Percentiles rank a stretch among this genome's conserved stretches.
Conservation (phyloP, 2,888 invertebrate species). For the Calephelis perditalis region DNA sequence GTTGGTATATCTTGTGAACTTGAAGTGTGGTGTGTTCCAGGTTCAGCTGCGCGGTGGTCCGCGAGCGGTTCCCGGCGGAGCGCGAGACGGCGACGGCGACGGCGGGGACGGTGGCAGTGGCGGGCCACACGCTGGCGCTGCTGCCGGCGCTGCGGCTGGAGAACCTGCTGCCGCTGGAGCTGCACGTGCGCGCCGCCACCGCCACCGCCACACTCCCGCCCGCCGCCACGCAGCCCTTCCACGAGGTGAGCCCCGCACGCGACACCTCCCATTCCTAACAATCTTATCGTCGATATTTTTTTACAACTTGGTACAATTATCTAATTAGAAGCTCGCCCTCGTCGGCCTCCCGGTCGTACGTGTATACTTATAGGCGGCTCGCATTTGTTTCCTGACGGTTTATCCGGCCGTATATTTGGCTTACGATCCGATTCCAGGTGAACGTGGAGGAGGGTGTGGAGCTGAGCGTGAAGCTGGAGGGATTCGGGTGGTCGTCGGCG, state of each 20-base stretch:
- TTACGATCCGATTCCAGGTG: slow-evolving; percentile 58
- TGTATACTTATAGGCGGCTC: no score
- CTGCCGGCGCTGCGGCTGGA: slow-evolving; percentile 90
- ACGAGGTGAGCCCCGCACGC: slow-evolving; percentile 42
- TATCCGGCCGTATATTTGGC: no score
- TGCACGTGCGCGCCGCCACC: slow-evolving; percentile 75
- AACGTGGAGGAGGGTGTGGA: slow-evolving; percentile 85
- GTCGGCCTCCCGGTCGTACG: no score
- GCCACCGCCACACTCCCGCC: slow-evolving; percentile 50
- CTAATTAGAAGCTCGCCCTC: no score
- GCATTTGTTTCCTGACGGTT: no score
- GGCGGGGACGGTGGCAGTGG: slow-evolving; percentile 80
- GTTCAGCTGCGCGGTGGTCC: slow-evolving; percentile 87
- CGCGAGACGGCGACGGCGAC: slow-evolving; percentile 70
- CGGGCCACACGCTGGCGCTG: slow-evolving; percentile 92
- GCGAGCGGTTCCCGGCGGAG: slow-evolving; percentile 89
- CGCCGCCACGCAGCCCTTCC: slow-evolving; percentile 56
- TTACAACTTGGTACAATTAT: no score
- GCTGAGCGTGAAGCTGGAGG: slow-evolving; percentile 88
- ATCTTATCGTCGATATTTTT: no score
- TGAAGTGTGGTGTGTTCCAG: slow-evolving; percentile 48
- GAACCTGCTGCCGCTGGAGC: slow-evolving; percentile 92
- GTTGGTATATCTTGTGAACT: no score
- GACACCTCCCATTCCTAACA: no score
- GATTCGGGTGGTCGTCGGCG: slow-evolving; percentile 85